Base-by-base conservation (phyloP, 2,888 invertebrate species). In the Syrista parreyssii region DNA sequence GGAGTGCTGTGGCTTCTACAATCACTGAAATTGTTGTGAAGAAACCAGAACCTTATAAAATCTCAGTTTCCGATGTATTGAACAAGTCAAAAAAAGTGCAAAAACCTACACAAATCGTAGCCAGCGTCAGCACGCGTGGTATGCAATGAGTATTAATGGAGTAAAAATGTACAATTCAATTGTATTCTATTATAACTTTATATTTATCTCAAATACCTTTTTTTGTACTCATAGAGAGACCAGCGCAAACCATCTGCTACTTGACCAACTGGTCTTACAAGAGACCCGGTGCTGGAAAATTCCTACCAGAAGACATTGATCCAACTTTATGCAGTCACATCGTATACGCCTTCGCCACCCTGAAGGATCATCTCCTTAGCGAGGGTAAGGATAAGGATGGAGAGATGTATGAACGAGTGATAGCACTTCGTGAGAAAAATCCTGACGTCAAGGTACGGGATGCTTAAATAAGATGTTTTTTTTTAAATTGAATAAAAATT, bases 241-340 rank as follows among this genome's bases (percentile, higher is more conserved):
- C 96, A 75, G 96, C 97, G 0, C 96, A 97, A 92, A 95, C 98
- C 4, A 96, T 98, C 87, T 99, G 99, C 92, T 99, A 99, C 92
- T 94, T 98, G 91, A 98, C 99, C 2, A 98, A 97, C 86, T 99
- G 99, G 98, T 97, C 98, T 0, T 95, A 97, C 80, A 98, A 98
- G 91, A 94, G 98, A 76, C 97, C 97, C 0, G 97, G 97, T 77
- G 94, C 95, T 4, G 98, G 98, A 15, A 96, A 96, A 89, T 99
- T 98, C 92, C 94, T 94, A 80, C 98, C 98, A 0, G 97, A 97
- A 85, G 96, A 98, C 90, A 95, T 99, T 69, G 97, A 98, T 88
- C 94, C 98, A 0, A 94, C 93, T 23, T 95, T 98, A 0, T 99
- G 99, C 91, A 98, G 98, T 0, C 98, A 99, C 91, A 93, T 99